These are phyloP conservation scores for Notechis scutatus DNA, from an alignment of 2,113 vertebrate species.

Conservation along the genomic window DNA sequence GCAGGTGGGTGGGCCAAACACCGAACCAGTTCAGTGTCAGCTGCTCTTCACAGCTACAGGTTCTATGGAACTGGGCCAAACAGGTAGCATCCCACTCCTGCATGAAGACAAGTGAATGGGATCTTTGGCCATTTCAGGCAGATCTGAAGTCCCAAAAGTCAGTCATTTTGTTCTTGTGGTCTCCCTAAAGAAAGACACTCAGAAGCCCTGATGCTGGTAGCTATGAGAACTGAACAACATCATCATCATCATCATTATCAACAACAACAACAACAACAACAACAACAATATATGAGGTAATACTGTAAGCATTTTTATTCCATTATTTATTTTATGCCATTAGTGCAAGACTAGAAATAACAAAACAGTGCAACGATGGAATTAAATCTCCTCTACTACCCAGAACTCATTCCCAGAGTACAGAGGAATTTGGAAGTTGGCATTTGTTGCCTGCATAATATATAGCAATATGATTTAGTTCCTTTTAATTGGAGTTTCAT, in stretches of 20 bases:
- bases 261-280: background rate
- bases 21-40: too few species aligned
- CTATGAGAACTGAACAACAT: background rate
- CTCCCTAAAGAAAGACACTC: background rate
- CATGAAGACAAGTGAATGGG: background rate
- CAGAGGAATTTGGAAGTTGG: background rate
- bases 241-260: too few species aligned
- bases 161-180: background rate
- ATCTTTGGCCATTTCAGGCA: background rate
- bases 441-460: background rate
- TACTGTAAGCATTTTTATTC: background rate
- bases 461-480: background rate
- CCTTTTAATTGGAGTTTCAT: background rate
- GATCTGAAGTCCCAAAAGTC: background rate
- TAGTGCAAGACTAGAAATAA: background rate
- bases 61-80: too few species aligned
- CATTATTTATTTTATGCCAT: background rate
- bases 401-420: background rate
- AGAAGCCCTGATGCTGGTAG: background rate
- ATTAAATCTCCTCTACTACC: background rate
- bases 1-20: too few species aligned
- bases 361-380: background rate
- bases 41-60: too few species aligned
- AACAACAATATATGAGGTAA: background rate
- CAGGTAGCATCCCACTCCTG: too few species aligned